Evolutionary conservation across 2,797 vertebrate species (phyloP).

Genomic region (Enteromius viviparus): DNA sequence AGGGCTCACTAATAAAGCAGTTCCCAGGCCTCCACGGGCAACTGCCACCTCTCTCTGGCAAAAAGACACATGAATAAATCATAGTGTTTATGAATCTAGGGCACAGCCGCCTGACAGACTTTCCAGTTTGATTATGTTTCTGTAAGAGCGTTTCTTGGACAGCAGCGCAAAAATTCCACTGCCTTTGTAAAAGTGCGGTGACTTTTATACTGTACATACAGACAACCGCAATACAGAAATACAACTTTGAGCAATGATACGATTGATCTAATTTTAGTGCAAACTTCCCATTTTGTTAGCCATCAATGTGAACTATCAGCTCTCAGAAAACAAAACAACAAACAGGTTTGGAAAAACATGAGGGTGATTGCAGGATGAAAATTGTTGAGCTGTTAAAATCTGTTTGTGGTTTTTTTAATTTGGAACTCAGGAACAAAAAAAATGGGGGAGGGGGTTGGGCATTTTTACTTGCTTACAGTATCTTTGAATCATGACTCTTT

Average conservation of each 20-base stretch:
- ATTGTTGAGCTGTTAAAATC: background rate
- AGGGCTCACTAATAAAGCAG: slow-evolving; percentile 59
- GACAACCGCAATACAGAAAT: background rate
- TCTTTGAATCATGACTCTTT: background rate
- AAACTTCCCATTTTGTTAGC: background rate
- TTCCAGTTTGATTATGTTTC: slow-evolving; percentile 21
- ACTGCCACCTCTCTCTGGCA: background rate
- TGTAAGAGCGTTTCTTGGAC: background rate
- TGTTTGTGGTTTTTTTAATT: background rate
- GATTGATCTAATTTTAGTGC: background rate
- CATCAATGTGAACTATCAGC: background rate
- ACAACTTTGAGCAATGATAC: background rate
- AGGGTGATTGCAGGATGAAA: background rate
- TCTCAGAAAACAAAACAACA: background rate
- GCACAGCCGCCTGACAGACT: background rate
- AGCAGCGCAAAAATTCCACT: background rate
- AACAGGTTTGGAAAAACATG: background rate
- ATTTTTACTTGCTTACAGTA: background rate
- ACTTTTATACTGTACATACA: background rate
- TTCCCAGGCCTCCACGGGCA: slow-evolving; percentile 28
- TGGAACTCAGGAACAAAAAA: background rate
- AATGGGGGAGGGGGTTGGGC: too few species aligned
- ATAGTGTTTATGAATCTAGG: slow-evolving; percentile 43
- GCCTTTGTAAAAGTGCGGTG: background rate
- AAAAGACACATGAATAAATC: slow-evolving; percentile 30